Evolutionary conservation across 1,140 invertebrate species (phyloP), one percentile per base, ranked within the genome.

Genomic region (Adoxophyes honmai): DNA sequence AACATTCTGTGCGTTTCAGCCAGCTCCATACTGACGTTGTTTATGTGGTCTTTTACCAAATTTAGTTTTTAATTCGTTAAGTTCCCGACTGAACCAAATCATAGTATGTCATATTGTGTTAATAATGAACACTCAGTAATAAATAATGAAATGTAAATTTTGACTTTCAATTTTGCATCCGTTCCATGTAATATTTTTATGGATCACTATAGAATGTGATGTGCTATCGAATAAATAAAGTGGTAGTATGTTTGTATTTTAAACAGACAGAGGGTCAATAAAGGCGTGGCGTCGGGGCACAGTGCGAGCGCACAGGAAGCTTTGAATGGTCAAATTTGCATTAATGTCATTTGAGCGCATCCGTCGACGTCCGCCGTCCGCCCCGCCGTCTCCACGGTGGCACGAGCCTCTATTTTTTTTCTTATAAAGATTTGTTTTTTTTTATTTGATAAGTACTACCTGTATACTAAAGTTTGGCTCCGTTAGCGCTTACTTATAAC

Each of bases 51-150:
- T 77, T 75, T 28, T 76, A 80, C 81, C 85, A 83, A 84, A 76
- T 63, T 64, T 84, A 84, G 78, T 72, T 33, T 75, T 77, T 81
- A 80, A 73, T 87, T 83, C 73, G 75, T 84, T 87, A 87, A 84
- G 84, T 87, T 85, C 78, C 84, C 75, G 84, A 87, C 84, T 87
- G 84, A 87, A 87, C 84, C 81, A 87, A 87, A 87, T 78, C 68
- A 78, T 78, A 83, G 81, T 79, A 77, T 72, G 69, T 84, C 74
- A 75, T 75, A 62, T 75, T 77, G 74, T 82, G 75, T 80, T 80
- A 71, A 76, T 67, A 63, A n/a, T n/a, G n/a, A 72, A 82, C 76
- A 85, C 72, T 64, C 63, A 78, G 66, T 73, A 79, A 86, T 82
- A 70, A 75, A 44, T 44, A 21, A 16, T 10, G 13, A 44, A 7